Evolutionary conservation across 1,140 invertebrate species (phyloP).

Genomic region (Tenebrio molitor): DNA sequence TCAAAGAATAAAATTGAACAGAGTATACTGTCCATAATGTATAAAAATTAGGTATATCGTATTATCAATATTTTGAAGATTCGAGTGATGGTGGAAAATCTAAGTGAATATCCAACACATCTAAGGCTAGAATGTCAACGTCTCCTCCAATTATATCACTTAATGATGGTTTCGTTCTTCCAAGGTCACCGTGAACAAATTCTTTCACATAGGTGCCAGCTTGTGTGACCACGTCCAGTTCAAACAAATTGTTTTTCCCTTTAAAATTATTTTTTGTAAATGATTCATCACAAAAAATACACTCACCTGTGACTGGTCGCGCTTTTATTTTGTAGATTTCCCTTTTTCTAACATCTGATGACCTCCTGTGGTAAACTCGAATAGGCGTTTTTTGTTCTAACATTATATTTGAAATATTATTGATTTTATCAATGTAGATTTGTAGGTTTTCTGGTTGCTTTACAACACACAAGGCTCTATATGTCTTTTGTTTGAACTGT

Average conservation of each 20-base stretch:
- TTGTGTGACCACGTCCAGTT: constrained; percentile 84
- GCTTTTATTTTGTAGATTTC: constrained; percentile 76
- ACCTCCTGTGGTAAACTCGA: constrained; percentile 86
- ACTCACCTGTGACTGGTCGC: constrained; percentile 62
- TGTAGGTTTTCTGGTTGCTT: constrained; percentile 69
- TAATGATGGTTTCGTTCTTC: constrained; percentile 83
- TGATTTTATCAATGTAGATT: constrained; percentile 69
- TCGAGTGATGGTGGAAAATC: constrained; percentile 71
- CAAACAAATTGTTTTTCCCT: constrained; percentile 72
- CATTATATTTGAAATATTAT: constrained; percentile 45
- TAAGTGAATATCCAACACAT: constrained; percentile 78
- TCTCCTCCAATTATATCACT: constrained; percentile 71
- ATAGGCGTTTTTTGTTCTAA: constrained; percentile 83
- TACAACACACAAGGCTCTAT: constrained; percentile 82
- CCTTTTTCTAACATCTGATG: constrained; percentile 75
- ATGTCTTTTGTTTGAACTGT: constrained; percentile 87
- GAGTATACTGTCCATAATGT: too few species aligned
- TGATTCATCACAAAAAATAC: neutral
- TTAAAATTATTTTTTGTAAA: constrained; percentile 26
- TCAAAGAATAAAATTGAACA: too few species aligned
- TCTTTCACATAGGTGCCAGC: constrained; percentile 98
- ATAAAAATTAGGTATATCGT: too few species aligned
- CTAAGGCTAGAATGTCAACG: constrained; percentile 81
- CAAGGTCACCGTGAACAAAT: constrained; percentile 96
- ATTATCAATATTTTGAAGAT: too few species aligned